Base-by-base conservation (phyloP, 2,888 invertebrate species). In the Euplexia lucipara region DNA sequence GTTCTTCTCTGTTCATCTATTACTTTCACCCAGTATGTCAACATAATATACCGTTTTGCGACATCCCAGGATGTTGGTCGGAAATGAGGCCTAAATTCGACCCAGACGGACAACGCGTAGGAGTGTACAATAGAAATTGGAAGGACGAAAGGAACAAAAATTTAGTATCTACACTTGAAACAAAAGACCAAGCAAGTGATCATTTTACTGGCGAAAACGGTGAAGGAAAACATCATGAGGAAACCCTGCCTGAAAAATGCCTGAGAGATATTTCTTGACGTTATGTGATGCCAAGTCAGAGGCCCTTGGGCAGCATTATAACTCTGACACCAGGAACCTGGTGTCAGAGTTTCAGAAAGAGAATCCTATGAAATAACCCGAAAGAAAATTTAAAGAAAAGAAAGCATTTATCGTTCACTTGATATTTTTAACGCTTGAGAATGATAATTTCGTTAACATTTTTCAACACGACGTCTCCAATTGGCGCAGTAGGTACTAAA, bases 31-130 rank as follows among this genome's bases (percentile, higher is more conserved):
- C 60, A 47, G 52, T 35, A 52, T 52, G 32, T 45, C 2, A 37
- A 60, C 42, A 42, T 52, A 14, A 35, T 60, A 20, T 37, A 48
- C 18, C n/a, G 10, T n/a, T 37, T 54, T 39, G 44, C 32, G 41
- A 12, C 9, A 9, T 41, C 32, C n/a, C 42, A 41, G 68, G 68
- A 74, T 59, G 44, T 49, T 41, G 20, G 39, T 45, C 42, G 59
- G 75, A 68, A 74, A 70, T 67, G 39, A 59, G 22, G 44, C 22
- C 52, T 67, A 44, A 44, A 58, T 58, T 60, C 45, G 20, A 37
- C 10, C 26, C 18, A 42, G 20, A 18, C 8, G 12, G 20, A 18
- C 16, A 12, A 14, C 26, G 16, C 3, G 3, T 30, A n/a, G 41
- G 39, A 26, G 12, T n/a, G 3, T 9, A 8, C 10, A 10, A 44